A percentile compares a stretch with the other conserved stretches of the same genome.
These are phyloP conservation scores for Terebella lapidaria DNA, from an alignment of 2,888 invertebrate species.

Conservation along the genomic window DNA sequence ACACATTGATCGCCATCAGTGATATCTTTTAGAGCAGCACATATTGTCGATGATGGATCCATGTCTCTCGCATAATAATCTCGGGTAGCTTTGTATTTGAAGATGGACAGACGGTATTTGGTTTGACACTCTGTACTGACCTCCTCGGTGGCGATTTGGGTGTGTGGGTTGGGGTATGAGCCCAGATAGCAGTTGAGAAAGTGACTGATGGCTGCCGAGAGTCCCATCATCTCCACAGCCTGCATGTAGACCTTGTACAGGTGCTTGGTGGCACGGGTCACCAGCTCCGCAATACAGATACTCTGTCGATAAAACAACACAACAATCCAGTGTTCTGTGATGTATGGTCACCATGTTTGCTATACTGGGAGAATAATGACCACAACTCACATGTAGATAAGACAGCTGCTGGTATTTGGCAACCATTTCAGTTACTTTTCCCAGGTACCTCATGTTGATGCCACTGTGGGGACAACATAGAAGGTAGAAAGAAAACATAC, in stretches of 20 bases:
- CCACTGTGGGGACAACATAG: too few relatives aligned
- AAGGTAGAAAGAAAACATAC: too few relatives aligned
- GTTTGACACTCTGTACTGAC: too few relatives aligned
- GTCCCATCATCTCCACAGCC: constrained; percentile 82
- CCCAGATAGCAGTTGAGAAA: constrained; percentile 94
- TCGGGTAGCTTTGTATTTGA: too few relatives aligned
- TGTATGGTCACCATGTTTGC: background rate
- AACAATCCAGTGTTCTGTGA: constrained; percentile 1
- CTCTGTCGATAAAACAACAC: constrained; percentile 61
- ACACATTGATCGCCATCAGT: too few relatives aligned
- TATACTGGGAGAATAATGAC: background rate
- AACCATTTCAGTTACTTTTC: constrained; percentile 79
- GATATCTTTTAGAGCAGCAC: too few relatives aligned
- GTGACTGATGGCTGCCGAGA: constrained; percentile 86
- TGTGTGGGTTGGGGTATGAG: constrained; percentile 66
- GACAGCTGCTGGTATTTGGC: constrained; percentile 71
- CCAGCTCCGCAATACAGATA: constrained; percentile 83
- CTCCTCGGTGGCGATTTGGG: constrained; percentile 67
- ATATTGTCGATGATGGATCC: too few relatives aligned
- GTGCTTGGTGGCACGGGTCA: constrained; percentile 87
- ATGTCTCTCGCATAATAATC: too few relatives aligned
- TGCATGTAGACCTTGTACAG: constrained; percentile 87
- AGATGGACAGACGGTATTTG: too few relatives aligned
- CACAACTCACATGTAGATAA: constrained; percentile 61
- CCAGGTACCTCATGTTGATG: constrained; percentile 94